These are phyloP conservation scores for Rhopalosiphum nymphaeae DNA, from an alignment of 2,888 invertebrate species.

Conservation along the genomic window DNA sequence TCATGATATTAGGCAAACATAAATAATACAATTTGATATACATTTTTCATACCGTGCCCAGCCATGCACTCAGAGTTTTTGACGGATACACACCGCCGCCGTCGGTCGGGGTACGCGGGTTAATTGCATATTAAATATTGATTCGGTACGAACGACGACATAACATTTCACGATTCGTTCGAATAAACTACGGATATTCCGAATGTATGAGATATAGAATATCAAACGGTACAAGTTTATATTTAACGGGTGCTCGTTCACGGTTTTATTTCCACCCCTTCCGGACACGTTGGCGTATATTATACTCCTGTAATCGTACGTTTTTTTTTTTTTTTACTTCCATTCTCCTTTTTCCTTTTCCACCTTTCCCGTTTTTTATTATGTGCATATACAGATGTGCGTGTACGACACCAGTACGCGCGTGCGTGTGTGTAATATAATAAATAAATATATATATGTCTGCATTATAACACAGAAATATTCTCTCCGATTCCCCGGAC, in stretches of 20 bases:
- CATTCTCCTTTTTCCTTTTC: not conserved
- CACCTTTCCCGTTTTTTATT: not conserved
- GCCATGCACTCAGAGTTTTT: not conserved
- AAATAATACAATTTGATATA: not conserved
- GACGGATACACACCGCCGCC: not conserved
- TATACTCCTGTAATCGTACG: not conserved
- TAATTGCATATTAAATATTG: constrained; percentile 4
- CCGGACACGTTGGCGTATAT: not conserved
- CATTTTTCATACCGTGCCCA: not conserved
- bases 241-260: not conserved
- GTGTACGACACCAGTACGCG: not conserved
- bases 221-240: not conserved
- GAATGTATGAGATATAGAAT: not conserved
- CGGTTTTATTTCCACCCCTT: not conserved
- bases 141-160: not conserved
- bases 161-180: not conserved
- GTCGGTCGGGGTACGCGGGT: not conserved
- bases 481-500: not conserved
- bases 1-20: not conserved
- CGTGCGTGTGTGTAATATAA: not conserved
- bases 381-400: not conserved
- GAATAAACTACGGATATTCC: not conserved
- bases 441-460: not conserved
- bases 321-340: not conserved
- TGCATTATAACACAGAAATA: not conserved